Conservation (phyloP, 2,113 vertebrate genomes). For the Lanius ludovicianus region DNA sequence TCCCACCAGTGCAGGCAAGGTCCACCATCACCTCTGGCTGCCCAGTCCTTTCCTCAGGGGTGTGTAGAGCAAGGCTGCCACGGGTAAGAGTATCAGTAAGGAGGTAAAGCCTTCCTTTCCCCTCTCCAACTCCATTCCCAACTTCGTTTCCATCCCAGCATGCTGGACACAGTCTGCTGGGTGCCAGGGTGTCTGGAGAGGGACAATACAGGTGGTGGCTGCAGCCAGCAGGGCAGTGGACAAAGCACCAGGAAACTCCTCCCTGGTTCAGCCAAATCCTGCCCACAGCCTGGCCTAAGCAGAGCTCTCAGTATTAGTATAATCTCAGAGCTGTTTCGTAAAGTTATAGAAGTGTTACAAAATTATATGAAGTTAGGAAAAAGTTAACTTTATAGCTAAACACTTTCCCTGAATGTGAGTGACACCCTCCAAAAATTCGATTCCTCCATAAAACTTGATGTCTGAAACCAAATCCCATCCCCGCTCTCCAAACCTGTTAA, state of each 20-base stretch:
- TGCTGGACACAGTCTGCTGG: not conserved
- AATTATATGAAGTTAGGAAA: not conserved
- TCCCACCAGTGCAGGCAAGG: not conserved
- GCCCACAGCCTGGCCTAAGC: not conserved
- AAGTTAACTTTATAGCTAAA: not conserved
- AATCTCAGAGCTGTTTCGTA: not conserved
- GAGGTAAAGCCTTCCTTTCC: not conserved
- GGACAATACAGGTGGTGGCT: rapidly evolving
- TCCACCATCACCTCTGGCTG: not conserved
- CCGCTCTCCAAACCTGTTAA: not conserved
- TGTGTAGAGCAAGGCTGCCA: not conserved
- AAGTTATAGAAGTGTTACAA: not conserved
- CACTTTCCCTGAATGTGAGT: rapidly evolving
- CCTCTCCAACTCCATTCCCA: not conserved
- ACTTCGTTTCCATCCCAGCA: not conserved
- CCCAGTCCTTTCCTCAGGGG: not conserved
- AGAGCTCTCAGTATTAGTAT: not conserved
- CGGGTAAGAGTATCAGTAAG: not conserved
- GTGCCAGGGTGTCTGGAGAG: not conserved
- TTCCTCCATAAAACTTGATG: not conserved
- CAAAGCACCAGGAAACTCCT: not conserved
- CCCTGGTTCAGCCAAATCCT: not conserved
- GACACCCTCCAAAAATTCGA: not conserved
- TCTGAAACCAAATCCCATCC: not conserved
- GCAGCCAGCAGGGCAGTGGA: not conserved